These are phyloP conservation scores for Harlomillsia oculata DNA, from an alignment of 1,140 invertebrate genomes.

Conservation along the genomic window DNA sequence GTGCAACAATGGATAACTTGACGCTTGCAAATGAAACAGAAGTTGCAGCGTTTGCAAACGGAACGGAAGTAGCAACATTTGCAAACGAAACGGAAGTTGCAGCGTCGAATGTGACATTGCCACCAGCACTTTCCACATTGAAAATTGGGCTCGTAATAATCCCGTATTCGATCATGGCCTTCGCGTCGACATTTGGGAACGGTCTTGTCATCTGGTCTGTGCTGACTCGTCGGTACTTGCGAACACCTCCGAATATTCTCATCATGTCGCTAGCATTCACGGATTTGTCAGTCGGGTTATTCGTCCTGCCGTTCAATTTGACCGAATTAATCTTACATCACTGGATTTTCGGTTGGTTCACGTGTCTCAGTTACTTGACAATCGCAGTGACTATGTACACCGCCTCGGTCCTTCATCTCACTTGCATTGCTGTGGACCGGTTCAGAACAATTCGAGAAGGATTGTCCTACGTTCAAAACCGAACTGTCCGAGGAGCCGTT, in stretches of 20 bases:
- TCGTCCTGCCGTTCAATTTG: slow-evolving; percentile 20
- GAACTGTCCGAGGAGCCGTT: slow-evolving; percentile 48
- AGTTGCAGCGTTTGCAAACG: too few species aligned
- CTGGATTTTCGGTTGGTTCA: background rate
- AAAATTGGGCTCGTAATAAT: background rate
- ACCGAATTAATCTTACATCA: background rate
- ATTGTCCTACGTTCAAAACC: slow-evolving; percentile 48
- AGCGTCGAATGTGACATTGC: too few species aligned
- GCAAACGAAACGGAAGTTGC: too few species aligned
- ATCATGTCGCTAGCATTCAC: slow-evolving; percentile 13
- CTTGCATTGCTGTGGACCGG: slow-evolving; percentile 46
- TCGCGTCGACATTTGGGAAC: slow-evolving; percentile 19
- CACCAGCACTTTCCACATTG: background rate
- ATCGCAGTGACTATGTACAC: slow-evolving; percentile 11
- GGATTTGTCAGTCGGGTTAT: slow-evolving; percentile 11
- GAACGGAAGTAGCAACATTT: too few species aligned
- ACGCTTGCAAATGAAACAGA: too few species aligned
- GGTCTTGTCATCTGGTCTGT: slow-evolving; percentile 18
- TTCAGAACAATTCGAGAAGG: slow-evolving; percentile 51
- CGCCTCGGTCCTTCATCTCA: slow-evolving; percentile 84
- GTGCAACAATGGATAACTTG: too few species aligned
- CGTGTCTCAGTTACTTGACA: slow-evolving; percentile 9
- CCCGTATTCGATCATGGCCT: slow-evolving; percentile 6
- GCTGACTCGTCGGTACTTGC: slow-evolving; percentile 3
- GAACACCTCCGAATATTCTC: slow-evolving; percentile 16